Evolutionary conservation across 1,140 invertebrate genomes (phyloP).

Genomic region (Zophobas morio): DNA sequence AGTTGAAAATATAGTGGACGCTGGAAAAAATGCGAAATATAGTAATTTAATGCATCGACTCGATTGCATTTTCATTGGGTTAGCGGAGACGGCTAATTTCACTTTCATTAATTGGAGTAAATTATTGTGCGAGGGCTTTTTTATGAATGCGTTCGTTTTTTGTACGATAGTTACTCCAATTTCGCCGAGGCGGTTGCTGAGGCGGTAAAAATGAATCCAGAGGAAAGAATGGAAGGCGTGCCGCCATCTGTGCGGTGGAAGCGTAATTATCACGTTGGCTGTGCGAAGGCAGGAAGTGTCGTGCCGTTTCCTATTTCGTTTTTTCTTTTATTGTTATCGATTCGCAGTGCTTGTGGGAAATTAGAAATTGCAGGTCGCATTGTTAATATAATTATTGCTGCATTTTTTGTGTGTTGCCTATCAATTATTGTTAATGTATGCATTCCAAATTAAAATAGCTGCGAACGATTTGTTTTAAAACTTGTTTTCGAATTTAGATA

Average conservation of each 20-base stretch:
- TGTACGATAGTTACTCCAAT: background rate
- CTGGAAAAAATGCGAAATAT: slow-evolving; percentile 3
- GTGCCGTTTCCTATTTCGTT: slow-evolving; percentile 18
- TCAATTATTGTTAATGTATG: no score
- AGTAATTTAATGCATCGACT: slow-evolving; percentile 5
- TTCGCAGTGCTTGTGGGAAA: background rate
- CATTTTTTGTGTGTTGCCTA: background rate
- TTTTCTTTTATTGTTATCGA: slow-evolving; percentile 21
- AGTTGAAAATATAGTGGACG: slow-evolving; percentile 21
- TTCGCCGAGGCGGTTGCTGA: background rate
- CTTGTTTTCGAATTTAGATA: no score
- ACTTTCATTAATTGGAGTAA: slow-evolving; percentile 13
- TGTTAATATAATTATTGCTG: background rate
- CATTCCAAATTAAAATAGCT: no score
- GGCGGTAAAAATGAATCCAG: background rate
- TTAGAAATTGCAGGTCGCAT: background rate
- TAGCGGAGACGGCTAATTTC: slow-evolving; percentile 12
- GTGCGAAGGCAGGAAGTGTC: slow-evolving; percentile 14
- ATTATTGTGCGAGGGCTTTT: background rate
- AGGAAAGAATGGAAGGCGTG: slow-evolving; percentile 19
- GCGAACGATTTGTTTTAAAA: no score
- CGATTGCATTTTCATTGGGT: slow-evolving; percentile 18
- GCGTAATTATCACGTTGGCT: background rate
- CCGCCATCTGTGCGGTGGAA: slow-evolving; percentile 32
- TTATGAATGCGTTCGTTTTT: slow-evolving; percentile 8